These are phyloP conservation scores for Drosophila neutralis DNA, from an alignment of 2,888 invertebrate genomes.

Conservation along the genomic window DNA sequence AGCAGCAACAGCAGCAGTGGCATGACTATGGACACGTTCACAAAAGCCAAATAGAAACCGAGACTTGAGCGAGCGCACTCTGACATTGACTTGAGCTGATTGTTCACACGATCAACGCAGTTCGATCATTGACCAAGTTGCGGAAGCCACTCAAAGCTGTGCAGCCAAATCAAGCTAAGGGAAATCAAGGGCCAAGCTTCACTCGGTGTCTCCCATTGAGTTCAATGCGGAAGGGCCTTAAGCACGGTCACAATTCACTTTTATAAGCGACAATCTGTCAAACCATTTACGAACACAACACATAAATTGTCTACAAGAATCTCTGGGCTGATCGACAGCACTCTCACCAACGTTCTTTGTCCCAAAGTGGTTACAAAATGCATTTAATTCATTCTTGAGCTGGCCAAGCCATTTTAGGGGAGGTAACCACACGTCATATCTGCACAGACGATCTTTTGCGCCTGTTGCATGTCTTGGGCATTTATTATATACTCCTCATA, in stretches of 20 bases:
- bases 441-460: not conserved
- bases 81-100: slow-evolving; percentile 72
- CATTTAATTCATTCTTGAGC: slow-evolving; percentile 9
- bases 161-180: slow-evolving; percentile 28
- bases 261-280: slow-evolving; percentile 51
- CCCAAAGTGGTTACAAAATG: not conserved
- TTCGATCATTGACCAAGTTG: slow-evolving; percentile 59
- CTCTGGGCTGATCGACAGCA: slow-evolving; percentile 3
- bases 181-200: slow-evolving; percentile 18
- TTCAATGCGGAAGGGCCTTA: slow-evolving; percentile 43
- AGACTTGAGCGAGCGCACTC: slow-evolving; percentile 30
- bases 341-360: not conserved
- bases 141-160: slow-evolving; percentile 43
- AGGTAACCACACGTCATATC: not conserved
- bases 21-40: slow-evolving; percentile 72
- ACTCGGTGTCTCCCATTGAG: not conserved
- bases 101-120: slow-evolving; percentile 55
- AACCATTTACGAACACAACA: slow-evolving; percentile 9
- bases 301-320: slow-evolving; percentile 21
- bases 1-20: slow-evolving; percentile 16
- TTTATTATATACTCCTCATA: not conserved
- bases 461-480: not conserved
- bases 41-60: slow-evolving; percentile 67
- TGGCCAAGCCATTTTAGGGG: not conserved
- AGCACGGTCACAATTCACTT: slow-evolving; percentile 28